phyloP scores from a whole-genome alignment of 1,140 invertebrate genomes.

The Zelostemma sp. region DNA sequence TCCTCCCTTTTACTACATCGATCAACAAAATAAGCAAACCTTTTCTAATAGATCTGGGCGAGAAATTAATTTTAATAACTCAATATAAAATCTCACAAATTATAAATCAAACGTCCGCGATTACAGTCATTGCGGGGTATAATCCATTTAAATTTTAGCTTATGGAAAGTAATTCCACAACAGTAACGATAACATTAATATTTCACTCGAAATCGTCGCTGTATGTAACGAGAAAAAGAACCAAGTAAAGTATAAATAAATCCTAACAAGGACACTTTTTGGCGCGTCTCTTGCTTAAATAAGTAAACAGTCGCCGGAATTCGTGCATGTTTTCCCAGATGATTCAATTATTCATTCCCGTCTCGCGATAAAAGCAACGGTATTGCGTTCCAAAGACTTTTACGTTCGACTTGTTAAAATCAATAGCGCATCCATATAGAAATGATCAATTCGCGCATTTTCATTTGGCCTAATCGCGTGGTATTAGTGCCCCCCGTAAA shows the following conservation, averaged over 20 bases:
- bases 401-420: too few species aligned
- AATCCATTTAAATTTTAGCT: too few species aligned
- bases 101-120: too few species aligned
- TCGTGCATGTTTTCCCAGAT: background rate
- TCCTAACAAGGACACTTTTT: background rate
- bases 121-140: too few species aligned
- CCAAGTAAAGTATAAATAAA: background rate
- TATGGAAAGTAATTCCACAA: too few species aligned
- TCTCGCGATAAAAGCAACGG: too few species aligned
- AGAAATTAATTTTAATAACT: slow-evolving; percentile 21
- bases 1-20: slow-evolving; percentile 40
- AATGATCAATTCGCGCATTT: too few species aligned
- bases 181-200: background rate
- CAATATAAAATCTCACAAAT: background rate
- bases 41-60: slow-evolving; percentile 19
- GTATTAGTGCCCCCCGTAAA: slow-evolving; percentile 11
- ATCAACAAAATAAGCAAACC: slow-evolving; percentile 37
- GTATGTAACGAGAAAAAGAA: background rate
- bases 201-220: background rate
- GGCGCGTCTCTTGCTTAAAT: background rate
- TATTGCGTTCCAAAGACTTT: too few species aligned
- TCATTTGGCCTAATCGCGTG: background rate
- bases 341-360: too few species aligned
- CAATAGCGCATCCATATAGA: too few species aligned
- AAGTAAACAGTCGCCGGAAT: background rate